Conservation (phyloP, 2,797 vertebrate genomes). For the Sebastes variabilis region DNA sequence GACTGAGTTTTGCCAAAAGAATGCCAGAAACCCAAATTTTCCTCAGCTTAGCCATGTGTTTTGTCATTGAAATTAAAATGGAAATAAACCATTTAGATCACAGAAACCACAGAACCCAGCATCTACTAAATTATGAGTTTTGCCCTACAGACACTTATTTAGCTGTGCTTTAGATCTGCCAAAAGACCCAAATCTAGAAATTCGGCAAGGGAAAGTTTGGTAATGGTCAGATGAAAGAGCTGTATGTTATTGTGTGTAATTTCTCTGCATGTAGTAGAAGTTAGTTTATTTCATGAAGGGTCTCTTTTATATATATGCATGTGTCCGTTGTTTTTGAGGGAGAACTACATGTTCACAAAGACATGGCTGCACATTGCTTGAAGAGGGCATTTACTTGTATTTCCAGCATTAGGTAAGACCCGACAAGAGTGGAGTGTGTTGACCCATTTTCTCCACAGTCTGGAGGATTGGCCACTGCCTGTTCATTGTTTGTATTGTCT, state of each 20-base stretch:
- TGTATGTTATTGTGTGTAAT: background rate
- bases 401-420: background rate
- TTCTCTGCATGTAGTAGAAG: background rate
- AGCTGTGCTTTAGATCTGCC: background rate
- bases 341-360: background rate
- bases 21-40: slow-evolving; percentile 23
- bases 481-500: slow-evolving; percentile 32
- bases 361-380: background rate
- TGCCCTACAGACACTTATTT: background rate
- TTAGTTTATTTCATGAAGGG: background rate
- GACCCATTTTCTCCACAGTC: slow-evolving; percentile 20
- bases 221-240: background rate
- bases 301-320: background rate
- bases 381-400: background rate
- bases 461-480: slow-evolving; percentile 1
- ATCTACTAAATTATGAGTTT: slow-evolving; percentile 1
- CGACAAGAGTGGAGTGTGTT: background rate
- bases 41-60: slow-evolving; percentile 15
- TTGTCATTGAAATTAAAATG: slow-evolving; percentile 29
- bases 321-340: background rate
- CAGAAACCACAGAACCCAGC: slow-evolving; percentile 3
- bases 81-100: slow-evolving; percentile 40
- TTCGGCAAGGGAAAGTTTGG: background rate
- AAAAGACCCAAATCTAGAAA: background rate
- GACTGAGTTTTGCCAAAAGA: slow-evolving; percentile 29